Evolutionary conservation across 2,888 invertebrate species (phyloP).

Genomic region (Pandemis cinnamomeana): DNA sequence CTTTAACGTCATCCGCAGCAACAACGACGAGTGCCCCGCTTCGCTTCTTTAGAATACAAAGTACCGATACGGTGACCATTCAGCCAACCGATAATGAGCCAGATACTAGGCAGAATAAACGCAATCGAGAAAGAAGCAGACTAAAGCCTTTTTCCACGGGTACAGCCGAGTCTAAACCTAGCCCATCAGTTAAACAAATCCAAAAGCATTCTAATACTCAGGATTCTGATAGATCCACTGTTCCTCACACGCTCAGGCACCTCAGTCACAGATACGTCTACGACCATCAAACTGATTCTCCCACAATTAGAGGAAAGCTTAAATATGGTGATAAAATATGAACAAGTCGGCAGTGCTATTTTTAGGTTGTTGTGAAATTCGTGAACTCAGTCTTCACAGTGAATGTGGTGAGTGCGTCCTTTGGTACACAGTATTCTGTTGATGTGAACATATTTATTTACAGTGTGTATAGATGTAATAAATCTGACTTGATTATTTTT

Average conservation of each 20-base stretch:
- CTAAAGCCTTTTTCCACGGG: slow-evolving; percentile 42
- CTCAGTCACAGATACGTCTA: slow-evolving; percentile 44
- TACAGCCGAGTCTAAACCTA: slow-evolving; percentile 51
- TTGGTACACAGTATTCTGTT: slow-evolving; percentile 50
- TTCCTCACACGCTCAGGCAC: slow-evolving; percentile 44
- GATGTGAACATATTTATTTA: slow-evolving; percentile 56
- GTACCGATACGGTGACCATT: slow-evolving; percentile 49
- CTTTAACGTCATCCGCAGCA: slow-evolving; percentile 50
- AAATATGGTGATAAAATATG: slow-evolving; percentile 80
- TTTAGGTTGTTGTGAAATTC: slow-evolving; percentile 50
- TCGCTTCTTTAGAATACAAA: slow-evolving; percentile 51
- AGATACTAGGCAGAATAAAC: slow-evolving; percentile 49
- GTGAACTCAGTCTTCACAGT: slow-evolving; percentile 62
- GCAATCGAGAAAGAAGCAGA: slow-evolving; percentile 40
- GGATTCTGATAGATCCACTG: slow-evolving; percentile 47
- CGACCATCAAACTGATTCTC: slow-evolving; percentile 50
- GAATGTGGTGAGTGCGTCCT: slow-evolving; percentile 53
- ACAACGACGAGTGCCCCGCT: slow-evolving; percentile 54
- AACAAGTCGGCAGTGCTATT: slow-evolving; percentile 53
- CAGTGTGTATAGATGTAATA: slow-evolving; percentile 57
- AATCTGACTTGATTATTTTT: slow-evolving; percentile 54
- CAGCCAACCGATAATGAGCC: slow-evolving; percentile 46
- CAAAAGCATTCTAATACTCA: slow-evolving; percentile 40
- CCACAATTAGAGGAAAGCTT: slow-evolving; percentile 58
- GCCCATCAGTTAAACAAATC: slow-evolving; percentile 53